These are phyloP conservation scores for Acanthopleura granulata DNA, from an alignment of 2,888 invertebrate species.

Conservation along the genomic window DNA sequence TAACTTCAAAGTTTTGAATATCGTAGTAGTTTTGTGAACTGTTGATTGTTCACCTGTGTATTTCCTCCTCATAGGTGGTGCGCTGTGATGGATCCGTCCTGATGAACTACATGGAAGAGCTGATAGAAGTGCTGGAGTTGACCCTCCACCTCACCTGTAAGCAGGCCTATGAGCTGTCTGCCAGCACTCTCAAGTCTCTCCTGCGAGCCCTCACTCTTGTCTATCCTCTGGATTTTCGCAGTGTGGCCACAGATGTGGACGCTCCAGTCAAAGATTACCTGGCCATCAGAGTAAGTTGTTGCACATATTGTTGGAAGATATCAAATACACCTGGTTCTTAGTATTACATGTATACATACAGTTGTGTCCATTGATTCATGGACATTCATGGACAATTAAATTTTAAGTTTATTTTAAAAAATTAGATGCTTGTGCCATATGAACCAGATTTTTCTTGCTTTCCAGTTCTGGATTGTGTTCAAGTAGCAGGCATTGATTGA, in stretches of 20 bases:
- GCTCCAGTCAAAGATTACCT: constrained; percentile 79
- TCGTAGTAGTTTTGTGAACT: no score
- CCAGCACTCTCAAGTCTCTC: constrained; percentile 76
- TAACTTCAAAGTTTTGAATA: no score
- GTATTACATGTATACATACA: no score
- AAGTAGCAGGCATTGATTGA: no score
- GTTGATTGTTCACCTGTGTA: background rate
- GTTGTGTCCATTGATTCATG: no score
- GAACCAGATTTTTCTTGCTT: no score
- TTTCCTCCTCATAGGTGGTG: constrained; percentile 70
- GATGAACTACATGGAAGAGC: constrained; percentile 77
- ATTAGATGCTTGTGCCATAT: no score
- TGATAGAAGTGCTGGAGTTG: constrained; percentile 79
- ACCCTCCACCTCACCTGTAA: constrained; percentile 79
- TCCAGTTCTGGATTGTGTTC: no score
- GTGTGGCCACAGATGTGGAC: constrained; percentile 76
- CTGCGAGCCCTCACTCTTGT: constrained; percentile 75
- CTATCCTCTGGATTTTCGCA: constrained; percentile 77
- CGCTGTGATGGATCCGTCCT: constrained; percentile 78
- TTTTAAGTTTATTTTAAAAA: no score
- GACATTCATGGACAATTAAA: no score
- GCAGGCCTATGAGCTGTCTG: constrained; percentile 77
- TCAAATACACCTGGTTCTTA: no score
- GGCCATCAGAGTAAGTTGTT: constrained; percentile 75
- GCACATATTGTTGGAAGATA: background rate